phyloP scores from a whole-genome alignment of 2,113 vertebrate genomes.

The Platysternon megacephalum region DNA sequence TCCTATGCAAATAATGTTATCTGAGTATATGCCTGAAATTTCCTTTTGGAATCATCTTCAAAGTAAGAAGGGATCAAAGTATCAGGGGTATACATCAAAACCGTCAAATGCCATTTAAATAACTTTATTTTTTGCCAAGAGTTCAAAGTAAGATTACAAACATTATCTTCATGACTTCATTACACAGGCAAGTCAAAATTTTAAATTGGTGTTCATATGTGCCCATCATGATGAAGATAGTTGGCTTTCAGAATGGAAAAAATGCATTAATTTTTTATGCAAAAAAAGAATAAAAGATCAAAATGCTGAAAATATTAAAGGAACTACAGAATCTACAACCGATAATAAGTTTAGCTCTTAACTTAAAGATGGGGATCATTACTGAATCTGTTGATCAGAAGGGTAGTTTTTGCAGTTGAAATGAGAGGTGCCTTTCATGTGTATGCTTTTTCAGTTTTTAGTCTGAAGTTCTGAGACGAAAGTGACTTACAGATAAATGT shows the following conservation, averaged over 20 bases:
- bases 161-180: constrained; percentile 55
- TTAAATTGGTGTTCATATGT: constrained; percentile 39
- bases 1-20: constrained; percentile 64
- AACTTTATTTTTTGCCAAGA: constrained; percentile 60
- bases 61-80: constrained; percentile 71
- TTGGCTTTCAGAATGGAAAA: constrained; percentile 10
- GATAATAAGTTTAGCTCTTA: background rate
- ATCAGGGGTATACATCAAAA: constrained; percentile 64
- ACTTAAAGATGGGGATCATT: background rate
- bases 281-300: background rate
- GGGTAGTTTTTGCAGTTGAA: background rate
- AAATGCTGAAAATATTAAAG: background rate
- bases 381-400: background rate
- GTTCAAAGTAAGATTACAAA: constrained; percentile 72
- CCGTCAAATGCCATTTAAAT: constrained; percentile 55
- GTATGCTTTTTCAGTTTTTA: background rate
- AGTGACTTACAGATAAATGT: background rate
- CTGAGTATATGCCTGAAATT: constrained; percentile 43
- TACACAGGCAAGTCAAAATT: constrained; percentile 55
- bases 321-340: background rate
- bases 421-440: background rate
- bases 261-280: background rate
- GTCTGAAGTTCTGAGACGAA: background rate
- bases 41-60: constrained; percentile 72
- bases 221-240: constrained; percentile 22